phyloP scores from a whole-genome alignment of 2,888 invertebrate genomes.

The Lucinisca nassula region DNA sequence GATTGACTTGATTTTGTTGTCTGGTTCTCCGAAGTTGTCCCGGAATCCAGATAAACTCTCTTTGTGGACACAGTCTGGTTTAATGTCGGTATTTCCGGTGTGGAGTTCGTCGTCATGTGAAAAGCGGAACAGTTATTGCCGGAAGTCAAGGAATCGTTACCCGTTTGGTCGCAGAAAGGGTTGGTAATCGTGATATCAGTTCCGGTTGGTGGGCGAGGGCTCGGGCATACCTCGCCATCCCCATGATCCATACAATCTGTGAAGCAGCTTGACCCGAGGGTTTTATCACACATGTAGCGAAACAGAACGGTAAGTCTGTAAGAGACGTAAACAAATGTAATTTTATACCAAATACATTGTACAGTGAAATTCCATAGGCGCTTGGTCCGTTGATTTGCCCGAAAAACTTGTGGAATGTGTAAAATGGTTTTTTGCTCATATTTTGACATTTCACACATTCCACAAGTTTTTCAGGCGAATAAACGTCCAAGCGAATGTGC shows the following conservation, averaged over 20 bases:
- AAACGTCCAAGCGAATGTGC: no score
- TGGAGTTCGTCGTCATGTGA: neutral
- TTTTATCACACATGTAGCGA: conserved; percentile 46
- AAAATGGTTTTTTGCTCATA: no score
- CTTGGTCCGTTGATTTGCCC: no score
- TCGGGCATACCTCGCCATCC: conserved; percentile 45
- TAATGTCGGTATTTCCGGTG: neutral
- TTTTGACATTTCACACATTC: no score
- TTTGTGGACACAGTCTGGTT: neutral
- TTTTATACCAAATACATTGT: no score
- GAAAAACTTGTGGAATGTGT: no score
- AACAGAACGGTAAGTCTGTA: conserved; percentile 47
- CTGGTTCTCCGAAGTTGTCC: neutral
- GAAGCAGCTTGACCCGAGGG: conserved; percentile 34
- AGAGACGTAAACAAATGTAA: no score
- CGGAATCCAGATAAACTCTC: neutral
- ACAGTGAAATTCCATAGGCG: no score
- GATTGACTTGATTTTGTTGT: neutral
- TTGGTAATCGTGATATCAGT: conserved; percentile 35
- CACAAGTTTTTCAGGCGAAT: no score
- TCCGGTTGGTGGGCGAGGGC: conserved; percentile 13
- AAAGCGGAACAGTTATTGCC: neutral
- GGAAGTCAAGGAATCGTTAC: neutral
- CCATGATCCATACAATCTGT: conserved; percentile 55
- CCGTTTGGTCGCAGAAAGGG: neutral